Evolutionary conservation across 2,888 invertebrate genomes (phyloP).

Genomic region (Cephus rjabovi): DNA sequence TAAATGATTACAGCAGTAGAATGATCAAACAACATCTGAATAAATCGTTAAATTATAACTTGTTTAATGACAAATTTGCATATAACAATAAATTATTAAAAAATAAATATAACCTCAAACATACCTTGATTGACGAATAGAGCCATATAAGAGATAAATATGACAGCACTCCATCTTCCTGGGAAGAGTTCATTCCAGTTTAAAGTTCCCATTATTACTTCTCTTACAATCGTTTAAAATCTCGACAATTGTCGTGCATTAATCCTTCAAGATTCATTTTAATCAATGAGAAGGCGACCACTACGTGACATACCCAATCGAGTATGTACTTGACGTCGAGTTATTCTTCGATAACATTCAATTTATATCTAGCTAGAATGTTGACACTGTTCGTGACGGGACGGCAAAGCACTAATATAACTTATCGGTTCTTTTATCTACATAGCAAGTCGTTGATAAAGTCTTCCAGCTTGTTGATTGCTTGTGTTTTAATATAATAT

Average conservation of each 20-base stretch:
- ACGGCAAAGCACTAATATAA: not conserved
- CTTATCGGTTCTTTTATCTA: not conserved
- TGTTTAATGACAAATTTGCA: not conserved
- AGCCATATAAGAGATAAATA: constrained; percentile 87
- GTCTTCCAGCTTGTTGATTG: not conserved
- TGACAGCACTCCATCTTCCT: constrained; percentile 80
- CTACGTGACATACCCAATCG: too few relatives aligned
- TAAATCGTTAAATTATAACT: not conserved
- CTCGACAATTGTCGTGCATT: not conserved
- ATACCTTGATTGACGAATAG: constrained; percentile 94
- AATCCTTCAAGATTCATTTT: not conserved
- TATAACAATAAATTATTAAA: not conserved
- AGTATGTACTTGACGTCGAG: not conserved
- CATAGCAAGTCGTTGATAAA: not conserved
- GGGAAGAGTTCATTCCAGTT: constrained; percentile 83
- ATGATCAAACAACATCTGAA: not conserved
- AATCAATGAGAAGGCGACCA: not conserved
- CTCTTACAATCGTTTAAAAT: not conserved
- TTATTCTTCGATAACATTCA: not conserved
- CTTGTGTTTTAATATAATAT: not conserved
- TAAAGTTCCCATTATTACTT: constrained; percentile 50
- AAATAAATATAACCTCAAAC: constrained; percentile 36
- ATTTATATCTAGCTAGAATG: not conserved
- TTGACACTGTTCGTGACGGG: too few relatives aligned
- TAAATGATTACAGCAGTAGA: not conserved